Evolutionary conservation across 2,888 invertebrate species (phyloP).

Genomic region (Pemphredon lugubris): DNA sequence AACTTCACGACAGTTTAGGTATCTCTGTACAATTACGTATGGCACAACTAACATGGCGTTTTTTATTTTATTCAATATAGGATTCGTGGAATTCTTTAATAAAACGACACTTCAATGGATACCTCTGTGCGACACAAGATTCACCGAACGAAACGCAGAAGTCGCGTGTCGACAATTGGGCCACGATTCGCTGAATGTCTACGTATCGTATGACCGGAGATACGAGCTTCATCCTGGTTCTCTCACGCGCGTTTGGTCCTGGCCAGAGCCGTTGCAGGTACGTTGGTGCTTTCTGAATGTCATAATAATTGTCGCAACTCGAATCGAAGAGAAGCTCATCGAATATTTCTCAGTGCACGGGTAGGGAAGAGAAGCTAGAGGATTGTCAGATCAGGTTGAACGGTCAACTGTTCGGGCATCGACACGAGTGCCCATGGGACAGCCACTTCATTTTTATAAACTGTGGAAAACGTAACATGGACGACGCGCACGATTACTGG

Average conservation of each 20-base stretch:
- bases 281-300: background rate
- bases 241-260: conserved; percentile 93
- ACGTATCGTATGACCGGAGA: conserved; percentile 91
- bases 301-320: background rate
- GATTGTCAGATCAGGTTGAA: conserved; percentile 94
- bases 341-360: conserved; percentile 83
- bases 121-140: conserved; percentile 96
- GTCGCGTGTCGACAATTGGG: conserved; percentile 97
- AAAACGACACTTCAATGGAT: conserved; percentile 97
- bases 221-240: conserved; percentile 95
- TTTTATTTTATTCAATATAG: conserved; percentile 81
- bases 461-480: conserved; percentile 89
- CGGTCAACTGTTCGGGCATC: conserved; percentile 93
- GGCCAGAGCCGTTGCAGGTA: conserved; percentile 94
- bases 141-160: conserved; percentile 97
- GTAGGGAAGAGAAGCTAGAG: conserved; percentile 89
- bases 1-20: too few relatives aligned
- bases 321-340: background rate
- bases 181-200: conserved; percentile 93
- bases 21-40: conserved; percentile 2
- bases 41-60: background rate
- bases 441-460: conserved; percentile 95
- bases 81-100: conserved; percentile 97
- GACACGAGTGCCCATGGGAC: conserved; percentile 94
- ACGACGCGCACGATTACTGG: conserved; percentile 91